phyloP scores from a whole-genome alignment of 2,797 vertebrate genomes.

The Bradypodion ventrale region DNA sequence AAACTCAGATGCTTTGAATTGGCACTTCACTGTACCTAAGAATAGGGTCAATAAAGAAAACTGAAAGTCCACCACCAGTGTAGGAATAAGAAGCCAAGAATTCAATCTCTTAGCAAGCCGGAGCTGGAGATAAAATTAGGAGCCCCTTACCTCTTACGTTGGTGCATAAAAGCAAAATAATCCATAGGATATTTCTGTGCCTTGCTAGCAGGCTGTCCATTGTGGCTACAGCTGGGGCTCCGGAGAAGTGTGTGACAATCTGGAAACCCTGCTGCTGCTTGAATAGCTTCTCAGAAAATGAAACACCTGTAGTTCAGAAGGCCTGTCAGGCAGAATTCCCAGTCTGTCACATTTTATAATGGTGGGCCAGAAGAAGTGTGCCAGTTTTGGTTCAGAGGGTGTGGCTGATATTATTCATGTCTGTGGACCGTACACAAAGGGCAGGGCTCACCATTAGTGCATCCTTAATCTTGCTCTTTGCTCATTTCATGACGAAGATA shows the following conservation, averaged over 20 bases:
- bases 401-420: constrained; percentile 21
- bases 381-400: background rate
- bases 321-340: background rate
- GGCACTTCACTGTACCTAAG: background rate
- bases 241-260: background rate
- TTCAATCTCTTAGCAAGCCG: background rate
- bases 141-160: constrained; percentile 15
- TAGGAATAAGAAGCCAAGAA: background rate
- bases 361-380: constrained; percentile 2
- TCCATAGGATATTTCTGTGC: background rate
- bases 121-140: too few species aligned
- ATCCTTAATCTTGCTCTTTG: constrained; percentile 1
- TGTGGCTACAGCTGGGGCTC: background rate
- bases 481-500: background rate
- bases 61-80: background rate
- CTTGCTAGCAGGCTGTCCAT: background rate
- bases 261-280: background rate
- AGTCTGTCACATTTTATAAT: constrained; percentile 10
- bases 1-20: background rate
- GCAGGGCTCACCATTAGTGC: constrained; percentile 5
- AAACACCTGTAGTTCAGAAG: background rate
- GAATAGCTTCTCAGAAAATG: background rate
- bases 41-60: background rate
- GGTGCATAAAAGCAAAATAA: constrained; percentile 18
- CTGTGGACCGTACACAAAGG: background rate